Evolutionary conservation across 2,888 invertebrate species (phyloP), one percentile per base, ranked within the genome.

Genomic region (Tetragnatha montana): DNA sequence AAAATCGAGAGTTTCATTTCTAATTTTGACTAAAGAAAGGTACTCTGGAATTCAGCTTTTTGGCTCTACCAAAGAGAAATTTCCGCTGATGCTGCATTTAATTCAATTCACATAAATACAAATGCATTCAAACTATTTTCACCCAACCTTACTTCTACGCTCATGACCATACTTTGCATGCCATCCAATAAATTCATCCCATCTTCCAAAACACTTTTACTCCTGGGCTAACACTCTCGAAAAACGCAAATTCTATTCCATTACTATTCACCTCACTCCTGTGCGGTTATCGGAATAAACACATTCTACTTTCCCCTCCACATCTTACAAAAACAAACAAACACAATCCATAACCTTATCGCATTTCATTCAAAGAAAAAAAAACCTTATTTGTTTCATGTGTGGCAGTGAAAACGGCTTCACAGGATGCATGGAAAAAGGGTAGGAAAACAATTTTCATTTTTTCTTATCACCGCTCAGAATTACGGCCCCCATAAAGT

Each of bases 401-500:
- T 60, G 60, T 35, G 35, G 35, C 35, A 35, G 35, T 17, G 60
- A 12, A 60, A 60, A 60, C 60, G 60, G 60, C 35, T 60, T 60
- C 60, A 60, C 17, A 17, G 17, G 35, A 35, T 8, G n/a, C 49
- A 69, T 8, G 47, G 35, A 17, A 70, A 71, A 82, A 74, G 35
- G 71, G 50, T 35, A 14, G 79, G 79, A 85, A 71, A 79, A 76
- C 85, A 79, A 71, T 79, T 79, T 85, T 47, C 19, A 69, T 70
- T 85, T 69, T 76, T 71, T 70, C 84, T 70, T 79, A 71, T 69
- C 51, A 35, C 78, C 22, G 85, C 74, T 74, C 74, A 74, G 71
- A 85, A 71, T 79, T 85, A 85, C 71, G 84, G 81, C 71, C 75
- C 69, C 79, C 78, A 85, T 85, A 78, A 78, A 85, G 79, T 12